A percentile compares a stretch with the other conserved stretches of the same genome.
These are phyloP conservation scores for Osmerus eperlanus DNA, from an alignment of 2,113 vertebrate species.

Conservation along the genomic window DNA sequence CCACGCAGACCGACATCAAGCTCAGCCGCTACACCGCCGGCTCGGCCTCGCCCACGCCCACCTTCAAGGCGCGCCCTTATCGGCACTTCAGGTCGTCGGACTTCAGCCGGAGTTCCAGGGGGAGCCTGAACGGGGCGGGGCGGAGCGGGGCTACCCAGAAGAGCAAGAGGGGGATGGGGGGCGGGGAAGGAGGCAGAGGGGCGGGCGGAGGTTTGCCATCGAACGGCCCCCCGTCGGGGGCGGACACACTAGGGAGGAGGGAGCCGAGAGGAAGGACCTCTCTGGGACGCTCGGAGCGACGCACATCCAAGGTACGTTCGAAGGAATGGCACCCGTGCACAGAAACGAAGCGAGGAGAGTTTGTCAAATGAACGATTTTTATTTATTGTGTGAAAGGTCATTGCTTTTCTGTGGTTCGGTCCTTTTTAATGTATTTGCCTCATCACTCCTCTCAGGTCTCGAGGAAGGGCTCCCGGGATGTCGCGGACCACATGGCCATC, in stretches of 20 bases:
- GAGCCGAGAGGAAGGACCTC: conserved; percentile 87
- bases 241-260: conserved; percentile 77
- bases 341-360: too few species aligned
- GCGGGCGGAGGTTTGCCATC: conserved; percentile 33
- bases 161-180: conserved; percentile 74
- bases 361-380: too few species aligned
- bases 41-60: conserved; percentile 92
- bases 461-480: conserved; percentile 93
- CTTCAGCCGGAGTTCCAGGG: conserved; percentile 93
- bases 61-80: conserved; percentile 92
- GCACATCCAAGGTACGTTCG: conserved; percentile 81
- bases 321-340: too few species aligned
- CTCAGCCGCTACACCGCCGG: conserved; percentile 96
- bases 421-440: too few species aligned
- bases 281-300: conserved; percentile 85
- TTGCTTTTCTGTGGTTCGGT: too few species aligned
- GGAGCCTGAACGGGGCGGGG: conserved; percentile 85
- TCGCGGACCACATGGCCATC: conserved; percentile 92
- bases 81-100: conserved; percentile 91
- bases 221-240: conserved; percentile 56
- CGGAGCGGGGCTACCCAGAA: conserved; percentile 85
- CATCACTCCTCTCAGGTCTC: conserved; percentile 69
- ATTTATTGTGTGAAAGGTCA: too few species aligned
- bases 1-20: conserved; percentile 97
- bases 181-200: conserved; percentile 26